These are phyloP conservation scores for Rhinichthys klamathensis DNA, from an alignment of 2,113 vertebrate genomes.

Conservation along the genomic window DNA sequence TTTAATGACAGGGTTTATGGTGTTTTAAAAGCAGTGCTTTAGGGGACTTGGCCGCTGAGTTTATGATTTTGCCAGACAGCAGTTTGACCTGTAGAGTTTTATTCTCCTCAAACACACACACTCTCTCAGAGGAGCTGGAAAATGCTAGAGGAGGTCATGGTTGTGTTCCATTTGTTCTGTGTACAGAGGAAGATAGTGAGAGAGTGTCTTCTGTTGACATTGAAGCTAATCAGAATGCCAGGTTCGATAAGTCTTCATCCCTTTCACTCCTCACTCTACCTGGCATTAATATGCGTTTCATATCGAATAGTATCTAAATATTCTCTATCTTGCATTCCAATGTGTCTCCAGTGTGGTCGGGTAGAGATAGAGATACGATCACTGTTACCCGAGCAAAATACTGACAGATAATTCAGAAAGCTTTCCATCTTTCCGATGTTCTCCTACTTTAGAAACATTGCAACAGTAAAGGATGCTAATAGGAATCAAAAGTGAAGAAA, in stretches of 20 bases:
- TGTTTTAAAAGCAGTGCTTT: conserved; percentile 38
- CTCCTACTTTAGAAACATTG: conserved; percentile 9
- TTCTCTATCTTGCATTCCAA: not conserved
- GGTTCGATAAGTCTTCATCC: conserved; percentile 68
- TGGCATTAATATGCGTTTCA: conserved; percentile 13
- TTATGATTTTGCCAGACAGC: conserved; percentile 47
- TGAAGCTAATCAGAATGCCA: conserved; percentile 62
- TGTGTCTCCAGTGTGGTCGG: not conserved
- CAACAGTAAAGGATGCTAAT: conserved; percentile 1
- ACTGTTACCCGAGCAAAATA: not conserved
- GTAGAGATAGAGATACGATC: not conserved
- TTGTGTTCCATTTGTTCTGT: conserved; percentile 38
- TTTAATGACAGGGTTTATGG: conserved; percentile 50
- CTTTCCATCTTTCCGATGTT: not conserved
- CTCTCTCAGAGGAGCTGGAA: conserved; percentile 30
- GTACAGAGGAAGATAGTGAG: conserved; percentile 13
- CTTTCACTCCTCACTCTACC: conserved; percentile 53
- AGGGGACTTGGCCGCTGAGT: conserved; percentile 30
- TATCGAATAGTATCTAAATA: conserved; percentile 15
- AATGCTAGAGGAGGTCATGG: conserved; percentile 50
- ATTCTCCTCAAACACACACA: conserved; percentile 34
- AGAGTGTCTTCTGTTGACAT: conserved; percentile 56
- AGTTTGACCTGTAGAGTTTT: conserved; percentile 40
- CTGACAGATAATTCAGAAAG: conserved; percentile 17
- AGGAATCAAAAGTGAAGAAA: conserved; percentile 7